Percentiles rank a stretch among this genome's conserved stretches.
These are phyloP conservation scores for Nothocercus nigrocapillus DNA, from an alignment of 2,113 vertebrate genomes.

Conservation along the genomic window DNA sequence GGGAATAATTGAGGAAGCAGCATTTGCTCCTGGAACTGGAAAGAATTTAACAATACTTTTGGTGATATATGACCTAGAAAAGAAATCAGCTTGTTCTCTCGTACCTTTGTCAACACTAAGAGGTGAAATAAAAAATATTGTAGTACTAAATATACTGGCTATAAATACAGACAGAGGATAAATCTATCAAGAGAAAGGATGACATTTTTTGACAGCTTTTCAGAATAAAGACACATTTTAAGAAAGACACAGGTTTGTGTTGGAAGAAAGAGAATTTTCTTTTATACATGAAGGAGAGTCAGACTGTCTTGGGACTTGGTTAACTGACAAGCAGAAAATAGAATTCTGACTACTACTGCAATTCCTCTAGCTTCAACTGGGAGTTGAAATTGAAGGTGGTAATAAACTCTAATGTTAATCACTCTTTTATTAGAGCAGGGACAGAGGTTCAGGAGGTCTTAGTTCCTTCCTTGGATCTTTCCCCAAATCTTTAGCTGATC, in stretches of 20 bases:
- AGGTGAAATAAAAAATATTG: not conserved
- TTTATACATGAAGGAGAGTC: slow-evolving; percentile 32
- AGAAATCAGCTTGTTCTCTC: not conserved
- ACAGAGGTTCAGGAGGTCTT: not conserved
- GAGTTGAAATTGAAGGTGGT: slow-evolving; percentile 52
- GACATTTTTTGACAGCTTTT: slow-evolving; percentile 12
- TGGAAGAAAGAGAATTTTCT: slow-evolving; percentile 25
- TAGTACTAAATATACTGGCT: not conserved
- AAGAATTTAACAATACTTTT: slow-evolving; percentile 13
- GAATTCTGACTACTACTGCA: slow-evolving; percentile 18
- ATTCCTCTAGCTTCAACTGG: slow-evolving; percentile 20
- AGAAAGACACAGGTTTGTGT: not conserved
- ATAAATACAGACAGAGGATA: not conserved
- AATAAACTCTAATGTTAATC: slow-evolving; percentile 59
- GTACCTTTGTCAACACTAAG: not conserved
- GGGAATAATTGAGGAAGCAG: not conserved
- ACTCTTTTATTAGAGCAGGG: slow-evolving; percentile 51
- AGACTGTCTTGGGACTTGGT: slow-evolving; percentile 46
- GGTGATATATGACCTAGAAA: not conserved
- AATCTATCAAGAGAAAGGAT: not conserved
- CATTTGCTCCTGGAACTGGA: slow-evolving; percentile 4
- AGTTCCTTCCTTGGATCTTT: not conserved
- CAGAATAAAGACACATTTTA: slow-evolving; percentile 43
- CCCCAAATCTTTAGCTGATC: not conserved
- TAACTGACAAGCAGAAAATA: slow-evolving; percentile 61